Percentiles rank a stretch among this genome's conserved stretches.
Evolutionary conservation across 1,140 invertebrate species (phyloP).

Genomic region (Odontomachus brunneus): DNA sequence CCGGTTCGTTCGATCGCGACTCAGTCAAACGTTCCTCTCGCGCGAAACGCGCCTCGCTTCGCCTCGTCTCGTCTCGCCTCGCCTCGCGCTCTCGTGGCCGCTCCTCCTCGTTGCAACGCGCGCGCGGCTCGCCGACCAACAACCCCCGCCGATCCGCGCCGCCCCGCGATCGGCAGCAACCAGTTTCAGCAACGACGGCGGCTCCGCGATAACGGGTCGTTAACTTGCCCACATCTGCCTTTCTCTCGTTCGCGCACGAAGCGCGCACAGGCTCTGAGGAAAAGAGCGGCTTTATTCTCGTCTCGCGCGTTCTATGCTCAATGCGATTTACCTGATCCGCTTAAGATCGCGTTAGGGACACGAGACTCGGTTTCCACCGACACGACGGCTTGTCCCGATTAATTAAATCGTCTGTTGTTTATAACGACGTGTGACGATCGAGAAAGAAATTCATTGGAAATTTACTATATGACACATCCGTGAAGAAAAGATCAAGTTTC

Average conservation of each 20-base stretch:
- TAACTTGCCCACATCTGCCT: conserved; percentile 82
- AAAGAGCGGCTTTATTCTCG: conserved; percentile 44
- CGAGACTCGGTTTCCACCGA: no score
- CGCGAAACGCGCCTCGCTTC: conserved; percentile 12
- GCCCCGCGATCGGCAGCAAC: conserved; percentile 74
- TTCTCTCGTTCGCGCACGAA: conserved; percentile 68
- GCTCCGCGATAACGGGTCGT: conserved; percentile 80
- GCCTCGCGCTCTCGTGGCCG: conserved; percentile 6
- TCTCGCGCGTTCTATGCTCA: neutral
- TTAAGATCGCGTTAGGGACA: conserved; percentile 8
- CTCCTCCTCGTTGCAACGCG: conserved; percentile 21
- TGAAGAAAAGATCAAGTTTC: no score
- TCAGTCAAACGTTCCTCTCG: conserved; percentile 32
- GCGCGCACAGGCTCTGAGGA: conserved; percentile 38
- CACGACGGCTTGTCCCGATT: no score
- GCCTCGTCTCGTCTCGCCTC: neutral
- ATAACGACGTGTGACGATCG: no score
- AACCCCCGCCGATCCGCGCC: conserved; percentile 9
- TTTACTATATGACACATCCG: no score
- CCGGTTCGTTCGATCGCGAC: conserved; percentile 29
- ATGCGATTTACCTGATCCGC: conserved; percentile 5
- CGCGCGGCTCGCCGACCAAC: neutral
- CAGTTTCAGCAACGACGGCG: conserved; percentile 72
- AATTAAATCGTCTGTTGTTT: no score
- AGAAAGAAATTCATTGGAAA: no score